phyloP scores from a whole-genome alignment of 2,888 invertebrate species.

The Dorcus parallelipipedus region DNA sequence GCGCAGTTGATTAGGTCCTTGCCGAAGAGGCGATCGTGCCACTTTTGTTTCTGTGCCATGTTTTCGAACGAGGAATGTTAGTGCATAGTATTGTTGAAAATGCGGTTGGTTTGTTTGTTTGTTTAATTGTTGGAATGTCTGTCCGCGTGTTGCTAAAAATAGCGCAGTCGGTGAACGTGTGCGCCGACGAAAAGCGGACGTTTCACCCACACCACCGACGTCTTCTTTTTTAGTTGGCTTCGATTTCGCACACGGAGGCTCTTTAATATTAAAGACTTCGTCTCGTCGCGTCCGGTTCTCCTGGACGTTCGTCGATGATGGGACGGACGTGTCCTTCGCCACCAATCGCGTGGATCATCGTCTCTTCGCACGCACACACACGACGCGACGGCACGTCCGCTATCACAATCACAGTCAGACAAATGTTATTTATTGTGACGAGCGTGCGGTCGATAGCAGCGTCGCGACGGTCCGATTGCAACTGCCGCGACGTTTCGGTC shows the following conservation, averaged over 20 bases:
- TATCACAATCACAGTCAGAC: neutral
- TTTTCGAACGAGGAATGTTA: neutral
- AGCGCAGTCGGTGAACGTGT: too few species aligned
- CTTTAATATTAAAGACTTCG: too few species aligned
- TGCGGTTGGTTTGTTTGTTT: too few species aligned
- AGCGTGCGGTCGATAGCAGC: conserved; percentile 10
- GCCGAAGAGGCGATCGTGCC: conserved; percentile 62
- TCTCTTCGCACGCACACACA: neutral
- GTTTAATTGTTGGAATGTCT: too few species aligned
- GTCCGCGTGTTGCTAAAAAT: too few species aligned
- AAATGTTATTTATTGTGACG: neutral
- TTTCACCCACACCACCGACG: too few species aligned
- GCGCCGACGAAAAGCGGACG: too few species aligned
- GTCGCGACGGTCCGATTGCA: conserved; percentile 12
- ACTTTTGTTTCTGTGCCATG: conserved; percentile 45
- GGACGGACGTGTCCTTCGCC: neutral
- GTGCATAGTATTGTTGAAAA: too few species aligned
- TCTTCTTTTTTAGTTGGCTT: too few species aligned
- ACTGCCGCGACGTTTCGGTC: conserved; percentile 5
- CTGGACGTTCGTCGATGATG: neutral
- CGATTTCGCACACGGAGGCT: too few species aligned
- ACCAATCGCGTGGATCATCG: neutral
- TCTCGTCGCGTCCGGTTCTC: too few species aligned
- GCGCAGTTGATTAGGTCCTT: conserved; percentile 55
- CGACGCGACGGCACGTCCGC: neutral